A percentile compares a stretch with the other conserved stretches of the same genome.
These are phyloP conservation scores for Coleophora flavipennella DNA, from an alignment of 2,888 invertebrate species.

Conservation along the genomic window DNA sequence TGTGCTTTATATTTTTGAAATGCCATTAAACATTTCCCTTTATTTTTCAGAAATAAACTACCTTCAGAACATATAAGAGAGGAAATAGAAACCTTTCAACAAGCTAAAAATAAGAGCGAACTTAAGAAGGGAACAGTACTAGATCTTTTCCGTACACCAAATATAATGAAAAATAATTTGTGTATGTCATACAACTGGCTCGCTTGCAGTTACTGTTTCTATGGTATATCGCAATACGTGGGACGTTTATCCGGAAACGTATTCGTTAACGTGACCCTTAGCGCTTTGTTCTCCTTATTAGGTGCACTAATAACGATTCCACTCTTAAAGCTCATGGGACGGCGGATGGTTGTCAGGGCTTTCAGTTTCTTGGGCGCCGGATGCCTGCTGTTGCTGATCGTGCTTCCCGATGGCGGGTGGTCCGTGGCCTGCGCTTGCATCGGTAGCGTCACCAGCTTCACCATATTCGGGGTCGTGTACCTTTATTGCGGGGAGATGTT, in stretches of 20 bases:
- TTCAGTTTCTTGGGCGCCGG: conserved; percentile 75
- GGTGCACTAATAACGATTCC: conserved; percentile 76
- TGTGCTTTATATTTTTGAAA: too few relatives aligned
- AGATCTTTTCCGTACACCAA: conserved; percentile 80
- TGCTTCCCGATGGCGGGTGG: conserved; percentile 51
- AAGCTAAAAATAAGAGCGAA: conserved; percentile 35
- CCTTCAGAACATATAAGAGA: conserved; percentile 56
- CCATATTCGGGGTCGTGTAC: conserved; percentile 89
- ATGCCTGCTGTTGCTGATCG: conserved; percentile 74
- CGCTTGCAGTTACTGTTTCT: conserved; percentile 82
- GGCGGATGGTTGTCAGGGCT: conserved; percentile 76
- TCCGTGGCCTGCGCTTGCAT: conserved; percentile 77
- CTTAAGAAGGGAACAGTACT: conserved; percentile 68
- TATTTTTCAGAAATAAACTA: conserved; percentile 54
- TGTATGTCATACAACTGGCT: conserved; percentile 85
- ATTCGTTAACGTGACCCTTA: conserved; percentile 85
- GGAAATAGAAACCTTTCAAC: conserved; percentile 47
- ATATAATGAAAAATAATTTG: conserved; percentile 79
- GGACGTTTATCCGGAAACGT: conserved; percentile 85
- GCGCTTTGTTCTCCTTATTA: conserved; percentile 75
- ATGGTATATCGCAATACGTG: conserved; percentile 87
- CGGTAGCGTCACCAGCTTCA: conserved; percentile 85
- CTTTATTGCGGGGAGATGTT: conserved; percentile 90
- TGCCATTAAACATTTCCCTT: too few relatives aligned
- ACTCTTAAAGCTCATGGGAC: conserved; percentile 76